Percentiles rank a stretch among this genome's conserved stretches.
Conservation (phyloP, 1,140 invertebrate species). For the Holcopasites calliopsidis region DNA sequence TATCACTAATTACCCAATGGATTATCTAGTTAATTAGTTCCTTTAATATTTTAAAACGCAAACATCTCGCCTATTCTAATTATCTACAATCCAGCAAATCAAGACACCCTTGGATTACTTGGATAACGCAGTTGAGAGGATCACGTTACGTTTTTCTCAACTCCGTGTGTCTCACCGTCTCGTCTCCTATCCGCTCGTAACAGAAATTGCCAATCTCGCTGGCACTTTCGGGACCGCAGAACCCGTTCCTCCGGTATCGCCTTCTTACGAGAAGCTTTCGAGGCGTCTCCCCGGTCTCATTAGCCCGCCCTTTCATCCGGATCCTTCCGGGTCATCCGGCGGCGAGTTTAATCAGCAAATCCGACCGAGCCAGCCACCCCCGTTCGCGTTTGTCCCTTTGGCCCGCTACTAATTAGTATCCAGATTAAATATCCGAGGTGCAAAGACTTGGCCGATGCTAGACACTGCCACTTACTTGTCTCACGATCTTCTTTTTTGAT, state of each 20-base stretch:
- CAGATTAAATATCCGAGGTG: constrained; percentile 27
- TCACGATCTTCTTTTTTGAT: background rate
- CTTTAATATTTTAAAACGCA: too few relatives aligned
- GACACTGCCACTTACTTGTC: background rate
- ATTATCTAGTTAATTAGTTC: too few relatives aligned
- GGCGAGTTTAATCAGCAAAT: constrained; percentile 36
- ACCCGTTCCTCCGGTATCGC: background rate
- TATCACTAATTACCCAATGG: too few relatives aligned
- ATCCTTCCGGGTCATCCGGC: constrained; percentile 12
- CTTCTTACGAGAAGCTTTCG: constrained; percentile 14
- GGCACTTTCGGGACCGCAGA: background rate
- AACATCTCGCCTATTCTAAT: too few relatives aligned
- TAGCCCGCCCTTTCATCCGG: constrained; percentile 15
- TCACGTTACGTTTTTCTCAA: background rate
- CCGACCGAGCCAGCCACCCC: background rate
- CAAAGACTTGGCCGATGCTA: background rate
- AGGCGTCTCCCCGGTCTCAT: constrained; percentile 18
- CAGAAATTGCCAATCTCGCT: constrained; percentile 9
- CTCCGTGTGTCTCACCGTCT: background rate
- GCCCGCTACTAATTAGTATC: constrained; percentile 18
- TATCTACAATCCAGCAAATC: too few relatives aligned
- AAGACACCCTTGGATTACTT: background rate
- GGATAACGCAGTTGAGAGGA: background rate
- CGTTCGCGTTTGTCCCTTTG: constrained; percentile 2
- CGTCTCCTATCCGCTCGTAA: background rate